phyloP scores from a whole-genome alignment of 2,797 vertebrate species.

The Sebastes vulpes region DNA sequence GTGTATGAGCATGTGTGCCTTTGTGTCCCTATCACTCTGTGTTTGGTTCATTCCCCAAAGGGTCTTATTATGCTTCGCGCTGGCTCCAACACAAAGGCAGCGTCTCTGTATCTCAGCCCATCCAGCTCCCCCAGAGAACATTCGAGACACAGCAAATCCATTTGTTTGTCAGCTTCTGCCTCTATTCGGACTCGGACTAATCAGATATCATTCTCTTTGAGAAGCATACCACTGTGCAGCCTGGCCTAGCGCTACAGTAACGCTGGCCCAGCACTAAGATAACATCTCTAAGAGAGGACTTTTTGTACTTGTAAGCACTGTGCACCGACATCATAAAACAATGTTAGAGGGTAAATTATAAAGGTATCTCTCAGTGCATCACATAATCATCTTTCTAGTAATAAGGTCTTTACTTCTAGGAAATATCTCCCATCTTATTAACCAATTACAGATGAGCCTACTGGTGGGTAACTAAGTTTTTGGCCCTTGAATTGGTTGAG shows the following conservation, averaged over 20 bases:
- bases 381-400: neutral
- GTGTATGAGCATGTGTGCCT: slow-evolving; percentile 76
- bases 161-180: slow-evolving; percentile 81
- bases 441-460: neutral
- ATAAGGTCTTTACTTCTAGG: neutral
- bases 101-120: slow-evolving; percentile 68
- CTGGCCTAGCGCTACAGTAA: slow-evolving; percentile 32
- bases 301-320: slow-evolving; percentile 14
- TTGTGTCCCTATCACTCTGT: slow-evolving; percentile 74
- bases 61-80: slow-evolving; percentile 80
- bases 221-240: slow-evolving; percentile 55
- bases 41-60: slow-evolving; percentile 83
- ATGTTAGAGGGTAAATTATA: slow-evolving; percentile 6
- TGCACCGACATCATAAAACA: slow-evolving; percentile 17
- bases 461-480: neutral
- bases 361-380: slow-evolving; percentile 11
- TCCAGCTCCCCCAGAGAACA: slow-evolving; percentile 76
- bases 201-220: slow-evolving; percentile 81
- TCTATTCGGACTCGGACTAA: slow-evolving; percentile 66
- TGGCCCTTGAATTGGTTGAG: neutral
- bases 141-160: slow-evolving; percentile 81
- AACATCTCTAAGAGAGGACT: slow-evolving; percentile 31
- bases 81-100: slow-evolving; percentile 75
- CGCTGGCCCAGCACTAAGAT: slow-evolving; percentile 48
- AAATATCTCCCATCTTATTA: neutral